Evolutionary conservation across 2,113 vertebrate species (phyloP), one percentile per base, ranked within the genome.

Genomic region (Azemiops feae): DNA sequence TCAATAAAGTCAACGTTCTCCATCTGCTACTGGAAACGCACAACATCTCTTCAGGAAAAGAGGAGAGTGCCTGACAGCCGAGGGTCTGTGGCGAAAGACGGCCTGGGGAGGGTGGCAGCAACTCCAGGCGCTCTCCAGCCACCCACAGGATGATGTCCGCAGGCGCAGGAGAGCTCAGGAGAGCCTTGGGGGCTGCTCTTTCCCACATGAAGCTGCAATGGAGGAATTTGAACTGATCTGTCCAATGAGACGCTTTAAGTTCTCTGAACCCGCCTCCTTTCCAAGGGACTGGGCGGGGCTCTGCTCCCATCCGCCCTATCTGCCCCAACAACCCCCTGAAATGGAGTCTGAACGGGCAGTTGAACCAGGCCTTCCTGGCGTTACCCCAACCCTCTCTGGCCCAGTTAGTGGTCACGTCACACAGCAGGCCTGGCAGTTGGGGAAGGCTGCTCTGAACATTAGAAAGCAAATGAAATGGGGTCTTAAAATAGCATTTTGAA

Each of bases 71-170:
- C 10, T 18, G 23, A 25, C 22, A 85, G 23, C 25, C 3, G 25
- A 27, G 47, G 27, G 45, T 52, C 86, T 52, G 14, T 53, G n/a
- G 16, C 3, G 50, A 30, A 53, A 53, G 11, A 22, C 0, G 8
- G 8, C 2, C 10, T 1, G 4, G 12, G 4, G 30, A 74, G 6
- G 3, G n/a, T 16, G 0, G 0, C n/a, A 34, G 69, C n/a, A 34
- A 74, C 5, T 39, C 47, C 86, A 81, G 39, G 16, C 8, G 5
- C 25, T 34, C 50, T n/a, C 86, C 8, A 30, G 6, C 5, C 27
- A 30, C 43, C 23, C 3, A 16, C 3, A 6, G 50, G 12, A 52
- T 14, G 27, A 52, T 87, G 18, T 52, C 30, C 27, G 1, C 47
- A 30, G 0, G 11, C 14, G 5, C 23, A 87, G 47, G 6, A 25